Percentiles rank a stretch among this genome's conserved stretches.
Conservation (phyloP, 2,888 invertebrate genomes). For the Griposia aprilina region DNA sequence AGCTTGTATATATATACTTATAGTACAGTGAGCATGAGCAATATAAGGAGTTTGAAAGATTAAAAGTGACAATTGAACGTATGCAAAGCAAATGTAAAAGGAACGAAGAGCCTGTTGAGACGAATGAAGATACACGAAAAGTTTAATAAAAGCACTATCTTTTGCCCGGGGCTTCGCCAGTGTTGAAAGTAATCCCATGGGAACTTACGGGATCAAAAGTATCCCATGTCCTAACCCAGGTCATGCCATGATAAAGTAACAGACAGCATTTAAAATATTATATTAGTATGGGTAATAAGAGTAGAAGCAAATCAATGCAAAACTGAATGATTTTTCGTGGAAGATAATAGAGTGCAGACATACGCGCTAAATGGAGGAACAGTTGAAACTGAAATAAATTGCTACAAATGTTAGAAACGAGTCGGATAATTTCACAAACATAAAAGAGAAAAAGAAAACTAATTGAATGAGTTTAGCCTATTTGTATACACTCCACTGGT, state of each 20-base stretch:
- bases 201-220: too few species aligned
- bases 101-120: background rate
- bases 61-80: background rate
- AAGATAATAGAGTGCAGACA: background rate
- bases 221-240: too few species aligned
- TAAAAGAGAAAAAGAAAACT: background rate
- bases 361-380: background rate
- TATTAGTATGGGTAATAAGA: background rate
- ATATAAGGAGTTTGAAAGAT: background rate
- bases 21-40: too few species aligned
- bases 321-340: background rate
- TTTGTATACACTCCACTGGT: slow-evolving; percentile 31
- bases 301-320: background rate
- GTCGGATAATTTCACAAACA: slow-evolving; percentile 1
- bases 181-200: too few species aligned
- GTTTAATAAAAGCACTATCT: background rate
- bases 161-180: too few species aligned
- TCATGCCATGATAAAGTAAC: too few species aligned
- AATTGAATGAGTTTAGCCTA: slow-evolving; percentile 22
- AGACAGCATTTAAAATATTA: too few species aligned
- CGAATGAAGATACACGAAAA: background rate
- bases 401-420: background rate
- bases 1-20: too few species aligned
- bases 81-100: background rate
- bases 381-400: background rate